phyloP scores from a whole-genome alignment of 2,888 invertebrate species.

The Synanthedon myopaeformis region DNA sequence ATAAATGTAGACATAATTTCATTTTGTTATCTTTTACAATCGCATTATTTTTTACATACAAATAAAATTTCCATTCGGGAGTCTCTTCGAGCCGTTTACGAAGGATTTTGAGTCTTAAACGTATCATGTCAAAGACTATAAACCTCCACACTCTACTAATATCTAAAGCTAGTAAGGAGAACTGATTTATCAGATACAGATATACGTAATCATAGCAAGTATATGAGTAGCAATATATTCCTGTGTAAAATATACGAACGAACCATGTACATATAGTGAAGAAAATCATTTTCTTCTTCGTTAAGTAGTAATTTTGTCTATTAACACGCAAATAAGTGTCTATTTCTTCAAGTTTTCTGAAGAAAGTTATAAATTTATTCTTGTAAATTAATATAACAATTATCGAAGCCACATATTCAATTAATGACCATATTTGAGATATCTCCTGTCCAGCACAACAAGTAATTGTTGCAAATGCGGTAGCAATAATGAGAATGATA shows the following conservation, averaged over 20 bases:
- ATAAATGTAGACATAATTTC: constrained; percentile 33
- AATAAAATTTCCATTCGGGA: constrained; percentile 31
- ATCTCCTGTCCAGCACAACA: constrained; percentile 27
- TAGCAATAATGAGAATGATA: constrained; percentile 18
- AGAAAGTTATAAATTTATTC: constrained; percentile 26
- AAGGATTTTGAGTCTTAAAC: constrained; percentile 38
- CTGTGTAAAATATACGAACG: constrained; percentile 27
- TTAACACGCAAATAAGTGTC: constrained; percentile 38
- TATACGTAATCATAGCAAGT: constrained; percentile 20
- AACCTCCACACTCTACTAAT: constrained; percentile 50
- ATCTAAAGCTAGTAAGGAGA: constrained; percentile 42
- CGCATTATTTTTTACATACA: constrained; percentile 40
- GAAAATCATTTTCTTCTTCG: constrained; percentile 20
- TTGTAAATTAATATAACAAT: constrained; percentile 25
- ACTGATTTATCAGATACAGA: constrained; percentile 27
- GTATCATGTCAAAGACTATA: constrained; percentile 35
- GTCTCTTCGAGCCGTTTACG: constrained; percentile 37
- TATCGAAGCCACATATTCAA: constrained; percentile 36
- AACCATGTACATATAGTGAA: constrained; percentile 26
- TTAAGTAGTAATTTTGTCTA: constrained; percentile 19
- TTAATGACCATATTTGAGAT: constrained; percentile 34
- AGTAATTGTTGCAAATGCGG: constrained; percentile 21
- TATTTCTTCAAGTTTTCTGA: constrained; percentile 23
- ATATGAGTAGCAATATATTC: constrained; percentile 24
- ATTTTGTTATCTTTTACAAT: constrained; percentile 37